These are phyloP conservation scores for Margarornis squamiger DNA, from an alignment of 2,797 vertebrate species.

Conservation along the genomic window DNA sequence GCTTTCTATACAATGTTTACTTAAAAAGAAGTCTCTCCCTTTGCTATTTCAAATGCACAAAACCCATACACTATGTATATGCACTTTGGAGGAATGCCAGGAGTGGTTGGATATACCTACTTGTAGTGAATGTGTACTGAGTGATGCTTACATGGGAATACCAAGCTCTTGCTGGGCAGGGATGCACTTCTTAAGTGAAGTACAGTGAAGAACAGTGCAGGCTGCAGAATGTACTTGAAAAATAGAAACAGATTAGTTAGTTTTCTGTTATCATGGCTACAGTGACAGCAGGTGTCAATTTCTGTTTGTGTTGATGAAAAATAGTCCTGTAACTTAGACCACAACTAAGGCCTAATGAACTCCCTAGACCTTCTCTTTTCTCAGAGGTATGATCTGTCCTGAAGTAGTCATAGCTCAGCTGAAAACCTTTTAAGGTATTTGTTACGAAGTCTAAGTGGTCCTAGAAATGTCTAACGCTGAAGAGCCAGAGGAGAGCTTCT, in stretches of 20 bases:
- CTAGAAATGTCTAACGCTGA: background rate
- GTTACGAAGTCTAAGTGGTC: background rate
- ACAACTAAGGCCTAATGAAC: background rate
- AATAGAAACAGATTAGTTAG: background rate
- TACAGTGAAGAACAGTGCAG: background rate
- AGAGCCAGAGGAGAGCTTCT: background rate
- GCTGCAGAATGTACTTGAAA: background rate
- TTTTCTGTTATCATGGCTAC: accelerated
- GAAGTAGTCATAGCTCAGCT: background rate
- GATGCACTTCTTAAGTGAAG: background rate
- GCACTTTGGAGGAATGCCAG: background rate
- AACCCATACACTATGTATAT: accelerated
- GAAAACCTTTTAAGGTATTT: background rate
- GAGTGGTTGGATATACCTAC: background rate
- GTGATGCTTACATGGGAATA: accelerated
- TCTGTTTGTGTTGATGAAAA: background rate
- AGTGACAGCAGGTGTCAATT: background rate
- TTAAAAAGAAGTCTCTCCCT: background rate
- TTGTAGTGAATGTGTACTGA: accelerated
- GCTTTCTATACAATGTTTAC: background rate
- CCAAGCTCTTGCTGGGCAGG: background rate
- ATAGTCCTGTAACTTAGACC: background rate
- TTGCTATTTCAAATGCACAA: background rate
- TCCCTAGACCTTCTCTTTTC: background rate
- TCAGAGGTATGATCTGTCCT: background rate